Evolutionary conservation across 2,113 vertebrate genomes (phyloP), one percentile per base, ranked within the genome.

Genomic region (Grus americana): DNA sequence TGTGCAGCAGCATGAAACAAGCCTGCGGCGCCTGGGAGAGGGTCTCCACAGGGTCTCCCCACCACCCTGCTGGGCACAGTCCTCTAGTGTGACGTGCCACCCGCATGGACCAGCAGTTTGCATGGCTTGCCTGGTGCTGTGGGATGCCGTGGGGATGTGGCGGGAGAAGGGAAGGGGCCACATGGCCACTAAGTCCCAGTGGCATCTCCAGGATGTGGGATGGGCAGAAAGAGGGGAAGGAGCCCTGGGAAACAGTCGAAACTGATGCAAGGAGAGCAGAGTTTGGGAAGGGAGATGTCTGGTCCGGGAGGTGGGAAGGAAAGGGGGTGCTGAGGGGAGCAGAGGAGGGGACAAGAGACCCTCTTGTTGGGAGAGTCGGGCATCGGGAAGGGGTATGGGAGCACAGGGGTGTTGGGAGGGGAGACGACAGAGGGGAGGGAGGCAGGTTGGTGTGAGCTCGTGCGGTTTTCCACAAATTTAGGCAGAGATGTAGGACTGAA

Each of bases 311-410:
- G 10, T 49, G 52, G 17, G 36, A 61, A 79, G 49, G 54, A 65
- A 66, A 85, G 20, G 8, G 32, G 15, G 47, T 54, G 46, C 34
- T 26, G 59, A 71, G 68, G 27, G 27, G 6, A 73, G 36, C 5
- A 11, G 50, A 58, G 30, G 18, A 65, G 21, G 20, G 10, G 9
- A 61, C 26, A 16, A n/a, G 68, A 67, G 46, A 58, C 3, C 1
- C 5, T 0, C 5, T 0, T 0, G 1, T 0, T 4, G 5, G 68
- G 57, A 85, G 3, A 72, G 12, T 1, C 2, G 3, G 52, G 57
- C 12, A 54, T 20, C 1, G 2, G 44, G 23, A 49, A 79, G 22
- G 27, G 21, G 26, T 32, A 2, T 0, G 2, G n/a, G 57, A 79
- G 67, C 67, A 26, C 49, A 7, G 44, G 29, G 19, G 0, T 40